Evolutionary conservation across 64 coral and sea anemone species (phyloP).

Genomic region (Dendronephthya gigantea): DNA sequence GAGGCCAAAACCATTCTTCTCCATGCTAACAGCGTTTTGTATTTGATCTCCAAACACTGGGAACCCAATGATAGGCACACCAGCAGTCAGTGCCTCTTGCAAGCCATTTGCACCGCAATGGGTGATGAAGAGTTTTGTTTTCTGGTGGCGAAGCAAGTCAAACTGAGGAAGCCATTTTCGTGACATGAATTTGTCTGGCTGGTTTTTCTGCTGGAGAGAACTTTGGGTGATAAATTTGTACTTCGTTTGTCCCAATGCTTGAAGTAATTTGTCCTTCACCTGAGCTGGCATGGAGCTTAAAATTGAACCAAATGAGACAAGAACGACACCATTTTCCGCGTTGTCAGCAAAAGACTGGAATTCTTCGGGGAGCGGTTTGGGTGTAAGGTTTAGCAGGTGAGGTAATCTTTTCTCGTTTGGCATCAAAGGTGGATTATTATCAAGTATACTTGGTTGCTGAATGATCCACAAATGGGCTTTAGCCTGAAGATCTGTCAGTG

Average conservation of each 20-base stretch:
- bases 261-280: background rate
- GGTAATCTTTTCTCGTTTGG: background rate
- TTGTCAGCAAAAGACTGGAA: background rate
- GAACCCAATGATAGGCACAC: background rate
- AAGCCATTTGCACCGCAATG: background rate
- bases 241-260: background rate
- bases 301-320: background rate
- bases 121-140: background rate
- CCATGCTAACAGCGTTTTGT: background rate
- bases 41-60: conserved; percentile 13
- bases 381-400: background rate
- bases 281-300: background rate
- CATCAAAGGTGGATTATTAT: background rate
- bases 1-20: background rate
- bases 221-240: background rate
- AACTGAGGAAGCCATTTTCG: background rate
- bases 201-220: background rate
- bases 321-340: background rate
- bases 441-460: background rate
- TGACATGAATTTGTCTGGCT: background rate
- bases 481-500: background rate
- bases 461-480: background rate
- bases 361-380: background rate
- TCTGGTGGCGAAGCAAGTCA: background rate
- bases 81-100: background rate